Evolutionary conservation across 2,888 invertebrate genomes (phyloP), one percentile per base, ranked within the genome.

Genomic region (Orthosia cruda): DNA sequence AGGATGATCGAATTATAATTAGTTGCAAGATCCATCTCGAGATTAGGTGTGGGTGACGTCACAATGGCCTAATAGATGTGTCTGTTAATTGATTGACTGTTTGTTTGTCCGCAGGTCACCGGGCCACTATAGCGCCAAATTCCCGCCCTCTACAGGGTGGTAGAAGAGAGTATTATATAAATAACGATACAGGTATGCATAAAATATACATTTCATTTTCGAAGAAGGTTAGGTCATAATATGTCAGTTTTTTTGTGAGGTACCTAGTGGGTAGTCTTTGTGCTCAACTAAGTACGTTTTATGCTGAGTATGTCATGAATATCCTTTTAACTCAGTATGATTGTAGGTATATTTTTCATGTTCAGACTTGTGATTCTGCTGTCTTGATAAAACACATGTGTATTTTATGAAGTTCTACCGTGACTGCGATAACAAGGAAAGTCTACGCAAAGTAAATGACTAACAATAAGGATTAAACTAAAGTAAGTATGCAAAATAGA

Each of bases 91-190:
- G 50, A 81, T 82, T 68, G 52, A 61, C 55, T 69, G 54, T 68
- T 82, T 78, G 70, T 79, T 87, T 85, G 76, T 80, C 80, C 75
- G 71, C 94, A 96, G 96, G 96, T 96, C 90, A 96, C 96, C 90
- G 96, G 96, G 89, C 96, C 96, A 82, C 96, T 96, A 93, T 96
- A 96, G 96, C 96, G 96, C 90, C 95, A 94, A 91, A 93, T 95
- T 80, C 95, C 96, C 95, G 95, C 96, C 96, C 96, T 95, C 82
- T 86, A 94, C 87, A 94, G 96, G 95, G 96, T 95, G 96, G 95
- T 94, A 76, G 96, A 96, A 90, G 96, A 96, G 91, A 96, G 94
- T 92, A 93, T 95, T 88, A 93, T 96, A 88, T 96, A 93, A 91
- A 91, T 66, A 90, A 87, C 85, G 84, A 85, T 86, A 86, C 89